Conservation (phyloP, 2,888 invertebrate species). For the Cantharis lateralis region DNA sequence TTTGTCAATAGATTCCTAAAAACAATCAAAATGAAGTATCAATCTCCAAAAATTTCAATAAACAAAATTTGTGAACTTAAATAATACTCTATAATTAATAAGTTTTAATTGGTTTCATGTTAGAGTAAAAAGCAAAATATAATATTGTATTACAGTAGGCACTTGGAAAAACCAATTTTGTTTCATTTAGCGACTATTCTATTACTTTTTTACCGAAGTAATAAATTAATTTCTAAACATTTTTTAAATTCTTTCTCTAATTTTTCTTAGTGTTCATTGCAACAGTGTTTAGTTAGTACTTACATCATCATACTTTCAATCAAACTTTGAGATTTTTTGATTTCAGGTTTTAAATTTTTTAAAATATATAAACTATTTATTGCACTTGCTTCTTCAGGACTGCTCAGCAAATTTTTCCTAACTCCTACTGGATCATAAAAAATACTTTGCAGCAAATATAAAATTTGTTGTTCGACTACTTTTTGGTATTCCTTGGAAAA, state of each 20-base stretch:
- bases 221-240: not conserved
- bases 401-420: not conserved
- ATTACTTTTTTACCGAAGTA: no score
- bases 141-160: no score
- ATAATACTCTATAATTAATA: no score
- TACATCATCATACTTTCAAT: conserved; percentile 22
- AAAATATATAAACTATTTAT: conserved; percentile 13
- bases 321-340: conserved; percentile 4
- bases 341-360: conserved; percentile 8
- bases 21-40: not conserved
- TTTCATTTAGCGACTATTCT: no score
- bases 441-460: conserved; percentile 22
- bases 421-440: conserved; percentile 8
- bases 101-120: no score
- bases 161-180: no score
- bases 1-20: conserved; percentile 15
- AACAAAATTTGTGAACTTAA: not conserved
- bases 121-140: no score
- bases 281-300: not conserved
- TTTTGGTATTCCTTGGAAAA: conserved; percentile 28
- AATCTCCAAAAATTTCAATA: not conserved
- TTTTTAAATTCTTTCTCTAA: not conserved
- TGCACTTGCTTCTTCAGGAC: conserved; percentile 6
- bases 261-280: not conserved
- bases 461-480: conserved; percentile 32